Evolutionary conservation across 2,113 vertebrate species (phyloP).

Genomic region (Tiliqua scincoides): DNA sequence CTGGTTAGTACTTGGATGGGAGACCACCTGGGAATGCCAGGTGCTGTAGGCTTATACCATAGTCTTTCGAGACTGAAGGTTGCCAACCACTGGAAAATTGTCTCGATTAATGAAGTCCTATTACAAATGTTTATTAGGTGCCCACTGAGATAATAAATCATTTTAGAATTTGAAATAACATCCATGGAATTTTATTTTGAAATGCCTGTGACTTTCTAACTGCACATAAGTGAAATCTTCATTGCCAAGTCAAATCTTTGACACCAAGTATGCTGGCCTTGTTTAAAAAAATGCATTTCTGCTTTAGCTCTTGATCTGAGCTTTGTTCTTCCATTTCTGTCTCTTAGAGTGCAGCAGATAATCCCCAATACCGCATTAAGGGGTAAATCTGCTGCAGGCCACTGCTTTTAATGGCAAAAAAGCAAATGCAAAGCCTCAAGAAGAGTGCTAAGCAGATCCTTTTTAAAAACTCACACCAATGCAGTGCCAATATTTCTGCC

Average conservation of each 20-base stretch:
- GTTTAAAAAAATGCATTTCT: conserved; percentile 8
- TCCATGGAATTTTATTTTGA: conserved; percentile 39
- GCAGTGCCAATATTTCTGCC: not conserved
- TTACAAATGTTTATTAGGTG: conserved; percentile 48
- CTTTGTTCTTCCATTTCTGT: not conserved
- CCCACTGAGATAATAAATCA: conserved; percentile 66
- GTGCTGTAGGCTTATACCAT: no score
- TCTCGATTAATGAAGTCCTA: conserved; percentile 35
- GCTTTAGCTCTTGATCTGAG: not conserved
- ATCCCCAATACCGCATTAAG: not conserved
- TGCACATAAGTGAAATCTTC: not conserved
- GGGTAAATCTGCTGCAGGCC: not conserved
- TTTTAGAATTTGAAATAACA: conserved; percentile 59
- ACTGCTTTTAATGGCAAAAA: conserved; percentile 13
- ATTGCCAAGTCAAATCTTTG: conserved; percentile 23
- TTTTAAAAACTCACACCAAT: not conserved
- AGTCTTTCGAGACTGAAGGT: no score
- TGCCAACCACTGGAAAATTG: no score
- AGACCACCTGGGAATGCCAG: no score
- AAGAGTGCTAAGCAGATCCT: not conserved
- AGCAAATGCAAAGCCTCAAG: conserved; percentile 13
- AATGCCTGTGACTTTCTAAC: conserved; percentile 35
- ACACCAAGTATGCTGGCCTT: not conserved
- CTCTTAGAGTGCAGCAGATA: not conserved
- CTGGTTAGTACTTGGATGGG: no score